Conservation (phyloP, 1,140 invertebrate species). For the Eriocheir sinensis region DNA sequence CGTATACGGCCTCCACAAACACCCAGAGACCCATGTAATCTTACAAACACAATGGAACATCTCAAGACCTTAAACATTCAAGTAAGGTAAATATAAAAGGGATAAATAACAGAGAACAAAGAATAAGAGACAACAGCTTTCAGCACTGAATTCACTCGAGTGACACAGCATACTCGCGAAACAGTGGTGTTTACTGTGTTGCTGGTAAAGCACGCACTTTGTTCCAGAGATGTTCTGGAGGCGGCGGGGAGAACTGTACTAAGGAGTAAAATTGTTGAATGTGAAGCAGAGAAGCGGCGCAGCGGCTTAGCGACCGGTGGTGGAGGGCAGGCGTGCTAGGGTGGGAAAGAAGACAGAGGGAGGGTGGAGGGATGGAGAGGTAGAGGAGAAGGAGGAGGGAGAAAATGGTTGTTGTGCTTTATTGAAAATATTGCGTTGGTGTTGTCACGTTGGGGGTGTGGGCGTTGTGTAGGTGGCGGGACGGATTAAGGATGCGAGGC, state of each 20-base stretch:
- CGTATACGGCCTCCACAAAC: not conserved
- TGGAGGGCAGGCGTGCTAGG: not conserved
- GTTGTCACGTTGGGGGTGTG: too few species aligned
- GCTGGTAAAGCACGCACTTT: slow-evolving; percentile 9
- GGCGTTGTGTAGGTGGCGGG: too few species aligned
- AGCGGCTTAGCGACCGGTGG: not conserved
- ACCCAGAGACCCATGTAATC: not conserved
- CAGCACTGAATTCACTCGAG: too few species aligned
- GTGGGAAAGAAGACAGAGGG: too few species aligned
- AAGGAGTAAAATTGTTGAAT: slow-evolving; percentile 1
- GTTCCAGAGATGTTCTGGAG: slow-evolving; percentile 1
- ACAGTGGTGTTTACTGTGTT: not conserved
- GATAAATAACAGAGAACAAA: too few species aligned
- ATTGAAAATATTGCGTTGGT: too few species aligned
- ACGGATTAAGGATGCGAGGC: not conserved
- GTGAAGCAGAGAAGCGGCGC: not conserved
- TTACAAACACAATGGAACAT: not conserved
- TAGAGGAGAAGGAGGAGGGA: too few species aligned
- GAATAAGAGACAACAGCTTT: too few species aligned
- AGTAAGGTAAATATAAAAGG: too few species aligned
- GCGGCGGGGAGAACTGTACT: not conserved
- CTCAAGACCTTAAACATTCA: not conserved
- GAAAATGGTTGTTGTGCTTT: too few species aligned
- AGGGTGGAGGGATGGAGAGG: too few species aligned
- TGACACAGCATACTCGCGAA: too few species aligned